phyloP scores from a whole-genome alignment of 2,113 vertebrate species.

The Xiphophorus hellerii region DNA sequence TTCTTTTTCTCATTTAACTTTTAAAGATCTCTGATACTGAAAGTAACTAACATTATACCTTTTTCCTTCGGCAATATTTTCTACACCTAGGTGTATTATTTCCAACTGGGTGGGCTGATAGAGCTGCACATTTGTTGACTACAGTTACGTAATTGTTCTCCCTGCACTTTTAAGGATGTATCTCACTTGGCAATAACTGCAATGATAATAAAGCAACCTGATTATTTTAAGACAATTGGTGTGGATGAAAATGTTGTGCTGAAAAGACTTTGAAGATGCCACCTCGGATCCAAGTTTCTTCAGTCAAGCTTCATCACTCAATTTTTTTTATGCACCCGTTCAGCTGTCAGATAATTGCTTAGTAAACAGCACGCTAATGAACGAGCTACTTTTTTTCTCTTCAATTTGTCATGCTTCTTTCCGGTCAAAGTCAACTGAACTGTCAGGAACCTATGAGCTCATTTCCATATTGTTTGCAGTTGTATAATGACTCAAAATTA shows the following conservation, averaged over 20 bases:
- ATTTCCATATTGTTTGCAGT: constrained; percentile 79
- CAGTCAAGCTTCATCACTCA: constrained; percentile 7
- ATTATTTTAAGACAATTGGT: not conserved
- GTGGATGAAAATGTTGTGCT: constrained; percentile 7
- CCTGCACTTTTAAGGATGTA: too few relatives aligned
- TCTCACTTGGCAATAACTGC: not conserved
- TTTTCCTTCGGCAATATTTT: too few relatives aligned
- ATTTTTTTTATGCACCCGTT: constrained; percentile 12
- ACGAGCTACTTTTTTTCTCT: constrained; percentile 23
- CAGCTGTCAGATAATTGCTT: constrained; percentile 54
- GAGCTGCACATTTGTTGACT: too few relatives aligned
- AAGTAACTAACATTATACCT: too few relatives aligned
- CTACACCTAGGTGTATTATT: too few relatives aligned
- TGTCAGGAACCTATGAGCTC: constrained; percentile 69
- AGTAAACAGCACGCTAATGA: constrained; percentile 51
- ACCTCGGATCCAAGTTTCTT: constrained; percentile 12
- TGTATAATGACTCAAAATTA: constrained; percentile 79
- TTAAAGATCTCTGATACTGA: too few relatives aligned
- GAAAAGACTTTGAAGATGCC: constrained; percentile 14
- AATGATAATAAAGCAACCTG: not conserved
- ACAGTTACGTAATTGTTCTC: too few relatives aligned
- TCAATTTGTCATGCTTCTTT: constrained; percentile 50
- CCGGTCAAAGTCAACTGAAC: constrained; percentile 67
- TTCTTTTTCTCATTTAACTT: too few relatives aligned
- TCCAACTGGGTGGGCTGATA: too few relatives aligned